These are phyloP conservation scores for Nomada ruficornis DNA, from an alignment of 2,888 invertebrate genomes.

Conservation along the genomic window DNA sequence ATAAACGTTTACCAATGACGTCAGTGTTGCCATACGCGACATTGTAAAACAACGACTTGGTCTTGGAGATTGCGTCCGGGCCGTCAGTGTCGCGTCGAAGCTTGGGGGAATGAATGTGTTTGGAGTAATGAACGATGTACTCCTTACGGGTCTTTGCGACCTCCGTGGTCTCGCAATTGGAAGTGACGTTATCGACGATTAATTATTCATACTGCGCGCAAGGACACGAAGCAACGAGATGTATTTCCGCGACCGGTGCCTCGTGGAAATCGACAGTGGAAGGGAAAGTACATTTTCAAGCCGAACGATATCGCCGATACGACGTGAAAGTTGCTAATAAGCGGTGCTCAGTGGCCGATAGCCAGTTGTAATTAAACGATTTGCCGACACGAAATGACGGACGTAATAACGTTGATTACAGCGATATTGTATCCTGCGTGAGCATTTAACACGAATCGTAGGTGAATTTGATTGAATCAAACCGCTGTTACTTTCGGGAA, in stretches of 20 bases:
- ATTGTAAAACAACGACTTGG: constrained; percentile 46
- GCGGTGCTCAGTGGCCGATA: not conserved
- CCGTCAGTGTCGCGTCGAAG: not conserved
- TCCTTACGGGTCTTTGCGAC: constrained; percentile 4
- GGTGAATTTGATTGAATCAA: not conserved
- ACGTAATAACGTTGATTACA: not conserved
- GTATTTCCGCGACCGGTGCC: constrained; percentile 24
- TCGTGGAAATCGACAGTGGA: constrained; percentile 53
- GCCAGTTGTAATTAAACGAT: constrained; percentile 19
- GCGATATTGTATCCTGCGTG: not conserved
- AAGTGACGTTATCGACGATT: constrained; percentile 37
- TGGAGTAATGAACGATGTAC: not conserved
- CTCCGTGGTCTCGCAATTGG: constrained; percentile 4
- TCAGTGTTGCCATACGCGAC: constrained; percentile 52
- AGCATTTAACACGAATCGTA: not conserved
- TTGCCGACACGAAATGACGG: not conserved
- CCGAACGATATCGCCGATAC: not conserved
- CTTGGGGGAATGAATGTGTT: constrained; percentile 1
- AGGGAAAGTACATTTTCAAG: constrained; percentile 51
- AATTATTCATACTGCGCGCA: constrained; percentile 40
- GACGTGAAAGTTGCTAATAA: constrained; percentile 41
- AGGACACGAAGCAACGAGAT: constrained; percentile 33
- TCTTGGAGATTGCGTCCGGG: not conserved
- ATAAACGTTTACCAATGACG: constrained; percentile 68
- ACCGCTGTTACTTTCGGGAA: not conserved